Evolutionary conservation across 2,113 vertebrate genomes (phyloP).

Genomic region (Istiophorus platypterus): DNA sequence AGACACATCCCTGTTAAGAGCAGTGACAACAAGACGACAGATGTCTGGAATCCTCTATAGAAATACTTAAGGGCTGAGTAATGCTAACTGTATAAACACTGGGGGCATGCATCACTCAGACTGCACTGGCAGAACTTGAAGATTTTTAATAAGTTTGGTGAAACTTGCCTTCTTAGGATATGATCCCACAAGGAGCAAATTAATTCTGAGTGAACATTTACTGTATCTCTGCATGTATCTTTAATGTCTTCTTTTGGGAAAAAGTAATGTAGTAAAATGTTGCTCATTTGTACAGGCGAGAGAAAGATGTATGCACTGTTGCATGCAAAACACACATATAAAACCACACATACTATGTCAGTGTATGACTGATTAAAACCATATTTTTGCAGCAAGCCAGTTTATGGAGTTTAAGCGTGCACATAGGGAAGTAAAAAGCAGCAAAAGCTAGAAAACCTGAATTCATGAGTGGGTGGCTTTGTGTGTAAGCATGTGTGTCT

Average conservation of each 20-base stretch:
- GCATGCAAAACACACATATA: constrained; percentile 1
- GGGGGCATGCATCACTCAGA: constrained; percentile 31
- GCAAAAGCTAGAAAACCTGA: constrained; percentile 29
- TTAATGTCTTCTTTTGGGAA: constrained; percentile 6
- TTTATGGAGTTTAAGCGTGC: constrained; percentile 23
- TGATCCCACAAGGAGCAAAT: constrained; percentile 25
- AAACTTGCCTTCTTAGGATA: constrained; percentile 24
- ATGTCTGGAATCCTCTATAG: constrained; percentile 58
- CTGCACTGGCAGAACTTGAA: constrained; percentile 39
- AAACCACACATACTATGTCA: constrained; percentile 11
- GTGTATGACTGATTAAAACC: constrained; percentile 29
- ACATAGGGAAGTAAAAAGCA: constrained; percentile 36
- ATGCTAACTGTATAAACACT: constrained; percentile 47
- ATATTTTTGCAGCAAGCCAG: constrained; percentile 28
- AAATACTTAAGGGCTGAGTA: constrained; percentile 70
- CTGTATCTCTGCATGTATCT: constrained; percentile 21
- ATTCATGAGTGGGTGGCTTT: constrained; percentile 23
- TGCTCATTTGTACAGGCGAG: constrained; percentile 19
- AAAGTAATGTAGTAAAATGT: background rate
- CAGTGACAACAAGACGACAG: constrained; percentile 41
- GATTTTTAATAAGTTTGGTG: constrained; percentile 32
- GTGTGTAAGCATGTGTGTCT: constrained; percentile 1
- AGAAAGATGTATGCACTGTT: constrained; percentile 1
- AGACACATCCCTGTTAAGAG: constrained; percentile 55
- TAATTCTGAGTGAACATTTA: constrained; percentile 13